Conservation (phyloP, 2,113 vertebrate species). For the Morone saxatilis region DNA sequence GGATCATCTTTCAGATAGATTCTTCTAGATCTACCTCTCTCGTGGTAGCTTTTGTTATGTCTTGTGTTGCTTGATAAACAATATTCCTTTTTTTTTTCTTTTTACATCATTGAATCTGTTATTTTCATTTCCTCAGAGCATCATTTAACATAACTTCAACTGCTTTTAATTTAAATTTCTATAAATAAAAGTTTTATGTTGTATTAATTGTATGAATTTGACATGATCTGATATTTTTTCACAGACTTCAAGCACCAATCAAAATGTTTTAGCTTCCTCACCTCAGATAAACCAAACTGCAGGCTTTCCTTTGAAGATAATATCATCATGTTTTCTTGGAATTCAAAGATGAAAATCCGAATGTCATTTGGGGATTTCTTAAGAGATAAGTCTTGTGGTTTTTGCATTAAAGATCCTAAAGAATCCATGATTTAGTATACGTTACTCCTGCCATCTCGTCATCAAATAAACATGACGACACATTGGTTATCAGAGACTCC, state of each 20-base stretch:
- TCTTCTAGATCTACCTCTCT: background rate
- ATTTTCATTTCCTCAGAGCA: background rate
- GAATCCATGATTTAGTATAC: constrained; percentile 25
- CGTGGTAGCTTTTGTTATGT: background rate
- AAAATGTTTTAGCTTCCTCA: constrained; percentile 1
- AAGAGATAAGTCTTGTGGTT: background rate
- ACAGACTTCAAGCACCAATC: background rate
- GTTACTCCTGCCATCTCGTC: constrained; percentile 16
- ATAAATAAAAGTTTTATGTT: background rate
- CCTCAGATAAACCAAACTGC: background rate
- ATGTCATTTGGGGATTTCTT: constrained; percentile 10
- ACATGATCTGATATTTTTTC: background rate
- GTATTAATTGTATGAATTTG: background rate
- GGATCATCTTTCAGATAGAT: background rate
- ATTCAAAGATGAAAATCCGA: constrained; percentile 17
- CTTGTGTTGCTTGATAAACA: too few species aligned
- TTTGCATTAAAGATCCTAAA: constrained; percentile 18
- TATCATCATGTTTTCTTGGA: constrained; percentile 2
- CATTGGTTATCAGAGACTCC: constrained; percentile 19
- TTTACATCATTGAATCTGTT: background rate
- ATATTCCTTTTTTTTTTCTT: background rate
- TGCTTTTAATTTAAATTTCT: background rate
- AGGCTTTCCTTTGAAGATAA: constrained; percentile 4
- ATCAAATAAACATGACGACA: constrained; percentile 56
- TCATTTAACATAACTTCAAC: background rate